Evolutionary conservation across 1,140 invertebrate species (phyloP), one percentile per base, ranked within the genome.

Genomic region (Drosophila neocordata): DNA sequence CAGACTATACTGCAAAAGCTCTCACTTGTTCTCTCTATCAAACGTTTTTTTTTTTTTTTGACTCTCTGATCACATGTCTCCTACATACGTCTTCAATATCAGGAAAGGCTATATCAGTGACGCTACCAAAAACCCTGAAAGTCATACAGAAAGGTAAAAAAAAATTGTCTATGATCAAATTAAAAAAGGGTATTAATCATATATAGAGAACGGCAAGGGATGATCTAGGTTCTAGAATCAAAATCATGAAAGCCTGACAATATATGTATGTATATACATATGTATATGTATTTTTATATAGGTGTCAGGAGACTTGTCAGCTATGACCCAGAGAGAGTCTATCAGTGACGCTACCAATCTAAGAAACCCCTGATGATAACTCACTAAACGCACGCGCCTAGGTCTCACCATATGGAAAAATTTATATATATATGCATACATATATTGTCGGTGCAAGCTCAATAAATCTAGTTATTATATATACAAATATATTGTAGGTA

Each of bases 31-130:
- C 34, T 11, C 51, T n/a, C 57, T 69, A 24, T 24, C 24, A n/a
- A n/a, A n/a, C 44, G 3, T 31, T 44, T 59, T 59, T 67, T 35
- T 60, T 37, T 27, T 65, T 15, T 34, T 41, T 11, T 57, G 35
- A 38, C 73, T 76, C 77, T 77, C 73, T 51, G 77, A 85, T 84
- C 81, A 84, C 81, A 84, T 84, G 82, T 48, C 41, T 24, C 22
- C 4, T n/a, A 15, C 41, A 15, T 18, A 48, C 41, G 41, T 48
- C 41, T 48, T 48, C 41, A 48, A 48, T 48, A 48, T 48, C 41
- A 48, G 41, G 41, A 15, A n/a, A 18, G 1, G 27, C 27, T 12
- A 48, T 48, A 48, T 48, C 41, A 48, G 41, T 48, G 41, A 48
- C 41, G 41, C 41, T 48, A 20, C 7, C 15, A 48, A 9, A 48